phyloP scores from a whole-genome alignment of 2,888 invertebrate species.

The Folsomia manolachei region DNA sequence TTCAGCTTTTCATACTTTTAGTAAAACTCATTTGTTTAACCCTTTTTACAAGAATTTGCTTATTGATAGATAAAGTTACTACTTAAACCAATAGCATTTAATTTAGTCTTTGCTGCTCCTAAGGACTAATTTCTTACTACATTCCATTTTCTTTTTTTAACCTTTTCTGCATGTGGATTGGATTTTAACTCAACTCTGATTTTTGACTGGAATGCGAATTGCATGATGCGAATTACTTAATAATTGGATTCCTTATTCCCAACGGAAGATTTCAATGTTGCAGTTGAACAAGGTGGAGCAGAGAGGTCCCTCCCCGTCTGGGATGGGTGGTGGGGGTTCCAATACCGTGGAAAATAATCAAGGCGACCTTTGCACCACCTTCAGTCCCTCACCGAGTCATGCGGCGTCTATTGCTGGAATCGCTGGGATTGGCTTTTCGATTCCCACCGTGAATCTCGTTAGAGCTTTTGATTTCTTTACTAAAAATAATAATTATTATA shows the following conservation, averaged over 20 bases:
- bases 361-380: conserved; percentile 40
- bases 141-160: neutral
- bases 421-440: conserved; percentile 41
- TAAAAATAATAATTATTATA: too few relatives aligned
- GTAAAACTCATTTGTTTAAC: too few relatives aligned
- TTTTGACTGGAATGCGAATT: too few relatives aligned
- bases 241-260: too few relatives aligned
- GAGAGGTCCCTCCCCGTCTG: conserved; percentile 37
- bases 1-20: too few relatives aligned
- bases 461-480: too few relatives aligned
- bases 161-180: neutral
- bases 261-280: conserved; percentile 34
- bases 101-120: too few relatives aligned
- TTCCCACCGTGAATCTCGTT: conserved; percentile 45
- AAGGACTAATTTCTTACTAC: neutral
- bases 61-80: too few relatives aligned
- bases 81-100: too few relatives aligned
- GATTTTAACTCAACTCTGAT: neutral
- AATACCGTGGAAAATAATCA: conserved; percentile 36
- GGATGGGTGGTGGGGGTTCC: conserved; percentile 26
- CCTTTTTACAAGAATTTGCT: too few relatives aligned
- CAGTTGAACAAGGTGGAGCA: conserved; percentile 45
- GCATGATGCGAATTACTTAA: too few relatives aligned
- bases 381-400: conserved; percentile 40
- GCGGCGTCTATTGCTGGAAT: conserved; percentile 25